Base-by-base conservation (phyloP, 2,888 invertebrate species). In the Mystacides longicornis region DNA sequence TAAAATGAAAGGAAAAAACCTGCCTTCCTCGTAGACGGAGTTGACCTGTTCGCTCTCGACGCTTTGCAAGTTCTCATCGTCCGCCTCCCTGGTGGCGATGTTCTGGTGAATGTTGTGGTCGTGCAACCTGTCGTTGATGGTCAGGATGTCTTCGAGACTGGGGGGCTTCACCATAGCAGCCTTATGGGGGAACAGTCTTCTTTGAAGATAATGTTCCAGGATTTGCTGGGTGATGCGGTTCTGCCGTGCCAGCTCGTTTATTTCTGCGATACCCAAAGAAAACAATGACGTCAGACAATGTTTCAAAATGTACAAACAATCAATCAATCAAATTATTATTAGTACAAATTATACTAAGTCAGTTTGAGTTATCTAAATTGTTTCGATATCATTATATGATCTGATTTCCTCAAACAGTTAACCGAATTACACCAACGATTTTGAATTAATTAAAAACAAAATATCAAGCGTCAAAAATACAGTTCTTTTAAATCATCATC, bases 151-250 rank as follows among this genome's bases (percentile, higher is more conserved):
- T 59, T 80, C 79, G 33, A 85, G 77, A 1, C 84, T 82, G 2
- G 85, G 85, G 1, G 75, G 73, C 54, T 70, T 72, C 45, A 81
- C 71, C 23, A 65, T 64, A 70, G 63, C 62, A 67, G 67, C 66
- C 67, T 74, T 62, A 62, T 77, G 74, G 2, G 86, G 77, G 53
- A 86, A 86, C 46, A 87, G 68, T 45, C 82, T 81, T 67, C 85
- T 81, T 69, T 87, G 86, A 60, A 87, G 73, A 66, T 80, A 87
- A 57, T 85, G 85, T 66, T 86, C 84, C 62, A 87, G 77, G 63
- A 87, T 86, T 75, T 86, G 85, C 71, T 85, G 81, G 27, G 87
- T 87, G 69, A 87, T 87, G 70, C 81, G 80, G 75, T 87, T 87
- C 77, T 87, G 86, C 60, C 86, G 75, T 64, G 82, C 83, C 69